Conservation (phyloP, 2,888 invertebrate species). For the Athripsodes cinereus region DNA sequence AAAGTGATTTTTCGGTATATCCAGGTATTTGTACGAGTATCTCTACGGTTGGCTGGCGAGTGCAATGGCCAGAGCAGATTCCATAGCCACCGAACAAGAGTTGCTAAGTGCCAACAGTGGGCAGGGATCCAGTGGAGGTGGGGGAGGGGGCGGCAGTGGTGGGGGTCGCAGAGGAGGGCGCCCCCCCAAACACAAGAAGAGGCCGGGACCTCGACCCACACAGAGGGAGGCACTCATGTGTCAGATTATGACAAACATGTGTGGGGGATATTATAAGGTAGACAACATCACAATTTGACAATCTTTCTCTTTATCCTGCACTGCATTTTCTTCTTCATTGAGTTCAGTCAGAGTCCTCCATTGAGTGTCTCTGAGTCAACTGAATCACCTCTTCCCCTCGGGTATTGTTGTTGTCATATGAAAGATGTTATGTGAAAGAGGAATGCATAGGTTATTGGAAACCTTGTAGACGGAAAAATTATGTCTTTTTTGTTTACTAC, state of each 20-base stretch:
- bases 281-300: too few species aligned
- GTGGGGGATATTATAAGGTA: slow-evolving; percentile 92
- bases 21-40: slow-evolving; percentile 87
- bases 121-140: slow-evolving; percentile 35
- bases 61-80: slow-evolving; percentile 83
- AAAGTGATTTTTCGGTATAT: too few species aligned
- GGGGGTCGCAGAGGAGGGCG: slow-evolving; percentile 39
- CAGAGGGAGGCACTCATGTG: slow-evolving; percentile 80
- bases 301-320: too few species aligned
- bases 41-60: slow-evolving; percentile 92
- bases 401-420: too few species aligned
- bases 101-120: slow-evolving; percentile 42
- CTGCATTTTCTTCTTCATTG: too few species aligned
- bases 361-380: too few species aligned
- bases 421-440: too few species aligned
- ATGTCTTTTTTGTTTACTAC: too few species aligned
- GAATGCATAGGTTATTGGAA: too few species aligned
- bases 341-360: too few species aligned
- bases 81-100: slow-evolving; percentile 72
- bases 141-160: slow-evolving; percentile 37
- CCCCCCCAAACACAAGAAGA: slow-evolving; percentile 57
- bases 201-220: slow-evolving; percentile 54
- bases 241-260: slow-evolving; percentile 89
- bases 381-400: too few species aligned
- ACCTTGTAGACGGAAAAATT: too few species aligned